Conservation (phyloP, 2,888 invertebrate species). For the Plebejus melissa region DNA sequence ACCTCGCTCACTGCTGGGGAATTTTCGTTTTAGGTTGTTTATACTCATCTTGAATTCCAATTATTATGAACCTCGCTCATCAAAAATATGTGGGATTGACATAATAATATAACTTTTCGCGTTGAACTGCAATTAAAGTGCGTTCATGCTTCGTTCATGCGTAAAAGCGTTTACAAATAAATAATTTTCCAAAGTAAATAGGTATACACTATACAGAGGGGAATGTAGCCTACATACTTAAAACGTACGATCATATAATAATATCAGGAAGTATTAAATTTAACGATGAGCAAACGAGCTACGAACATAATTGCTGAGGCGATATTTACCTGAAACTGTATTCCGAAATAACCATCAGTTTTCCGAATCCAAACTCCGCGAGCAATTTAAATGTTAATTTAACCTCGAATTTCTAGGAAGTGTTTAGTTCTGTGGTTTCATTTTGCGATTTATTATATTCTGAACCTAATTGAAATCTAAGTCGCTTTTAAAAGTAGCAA, state of each 20-base stretch:
- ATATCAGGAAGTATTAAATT: neutral
- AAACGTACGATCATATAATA: neutral
- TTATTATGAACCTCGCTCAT: too few relatives aligned
- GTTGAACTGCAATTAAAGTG: too few relatives aligned
- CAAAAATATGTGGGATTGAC: too few relatives aligned
- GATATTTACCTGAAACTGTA: slow-evolving; percentile 5
- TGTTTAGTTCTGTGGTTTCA: neutral
- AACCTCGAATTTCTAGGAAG: neutral
- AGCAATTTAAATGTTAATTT: slow-evolving; percentile 1
- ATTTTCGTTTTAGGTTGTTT: too few relatives aligned
- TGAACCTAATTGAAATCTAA: neutral
- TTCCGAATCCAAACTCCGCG: neutral
- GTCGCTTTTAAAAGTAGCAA: neutral
- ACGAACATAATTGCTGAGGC: neutral
- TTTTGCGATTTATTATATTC: neutral
- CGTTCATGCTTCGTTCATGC: too few relatives aligned
- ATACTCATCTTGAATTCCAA: too few relatives aligned
- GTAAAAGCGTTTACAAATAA: too few relatives aligned
- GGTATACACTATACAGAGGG: too few relatives aligned
- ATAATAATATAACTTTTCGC: too few relatives aligned
- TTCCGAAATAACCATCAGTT: slow-evolving; percentile 9
- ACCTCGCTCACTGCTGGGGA: too few relatives aligned
- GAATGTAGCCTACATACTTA: neutral
- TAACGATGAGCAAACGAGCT: neutral
- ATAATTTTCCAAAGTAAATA: too few relatives aligned